phyloP scores from a whole-genome alignment of 1,140 invertebrate genomes.

The Eciton burchellii region DNA sequence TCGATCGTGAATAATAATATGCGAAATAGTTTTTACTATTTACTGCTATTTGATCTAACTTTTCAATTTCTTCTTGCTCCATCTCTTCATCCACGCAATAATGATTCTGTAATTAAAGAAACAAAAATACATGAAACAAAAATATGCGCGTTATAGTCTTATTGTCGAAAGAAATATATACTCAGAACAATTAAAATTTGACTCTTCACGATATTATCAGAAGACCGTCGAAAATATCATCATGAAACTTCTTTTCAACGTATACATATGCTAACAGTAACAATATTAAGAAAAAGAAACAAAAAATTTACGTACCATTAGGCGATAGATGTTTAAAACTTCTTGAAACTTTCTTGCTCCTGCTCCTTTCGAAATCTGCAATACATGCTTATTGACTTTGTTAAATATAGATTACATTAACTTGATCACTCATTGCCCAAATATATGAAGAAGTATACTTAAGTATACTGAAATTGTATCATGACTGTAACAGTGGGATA shows the following conservation, averaged over 20 bases:
- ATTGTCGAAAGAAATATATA: constrained; percentile 1
- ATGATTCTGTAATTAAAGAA: constrained; percentile 29
- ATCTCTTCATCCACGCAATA: not conserved
- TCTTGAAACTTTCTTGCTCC: constrained; percentile 98
- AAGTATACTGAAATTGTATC: too few relatives aligned
- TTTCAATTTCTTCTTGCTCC: not conserved
- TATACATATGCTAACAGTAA: constrained; percentile 75
- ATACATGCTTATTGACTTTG: too few relatives aligned
- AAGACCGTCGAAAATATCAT: constrained; percentile 83
- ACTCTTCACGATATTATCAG: constrained; percentile 79
- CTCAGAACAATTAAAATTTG: constrained; percentile 77
- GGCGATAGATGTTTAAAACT: constrained; percentile 87
- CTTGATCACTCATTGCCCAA: too few relatives aligned
- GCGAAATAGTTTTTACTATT: not conserved
- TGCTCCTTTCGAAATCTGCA: constrained; percentile 98
- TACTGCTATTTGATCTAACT: not conserved
- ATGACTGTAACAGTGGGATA: too few relatives aligned
- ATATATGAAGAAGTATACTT: too few relatives aligned
- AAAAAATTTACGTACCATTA: constrained; percentile 34
- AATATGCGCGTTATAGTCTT: not conserved
- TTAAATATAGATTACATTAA: too few relatives aligned
- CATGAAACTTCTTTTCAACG: constrained; percentile 61
- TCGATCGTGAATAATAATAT: constrained; percentile 47
- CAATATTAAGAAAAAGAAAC: constrained; percentile 53
- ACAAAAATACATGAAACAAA: not conserved